Base-by-base conservation (phyloP, 2,113 vertebrate species). In the Phalacrocorax brasilianus region DNA sequence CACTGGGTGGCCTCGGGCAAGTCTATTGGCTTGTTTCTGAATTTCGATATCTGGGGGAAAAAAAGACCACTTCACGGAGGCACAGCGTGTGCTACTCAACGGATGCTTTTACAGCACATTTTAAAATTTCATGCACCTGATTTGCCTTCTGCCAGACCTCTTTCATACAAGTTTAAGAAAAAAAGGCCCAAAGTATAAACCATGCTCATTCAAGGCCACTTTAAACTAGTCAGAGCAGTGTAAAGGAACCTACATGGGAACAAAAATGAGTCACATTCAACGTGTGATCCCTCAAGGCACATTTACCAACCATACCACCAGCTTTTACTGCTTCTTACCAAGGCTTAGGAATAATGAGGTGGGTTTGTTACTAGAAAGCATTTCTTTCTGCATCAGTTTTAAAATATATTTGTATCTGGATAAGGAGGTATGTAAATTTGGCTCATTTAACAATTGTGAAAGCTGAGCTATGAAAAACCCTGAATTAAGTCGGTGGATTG, bases 321-420 rank as follows among this genome's bases (percentile, higher is more conserved):
- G 23, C 28, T 86, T 92, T 81, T 74, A 84, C 52, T 84, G 79
- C 79, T 77, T 86, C 55, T 77, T 80, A 74, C 33, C 38, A 55
- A 84, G 61, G n/a, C 15, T 91, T 74, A 27, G 33, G 47, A 85
- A 82, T 85, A 95, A 95, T 13, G 65, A 85, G 74, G 52, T 75
- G 74, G 30, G n/a, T 91, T 95, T 88, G 55, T 83, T 84, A 83
- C 72, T 83, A 68, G 56, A 87, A 92, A 91, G 50, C 33, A 65
- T 40, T 92, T 96, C 10, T 91, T 89, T 85, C 24, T 0, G 0
- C 33, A 44, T 53, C 30, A 85, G 12, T 85, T 95, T 91, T 45
- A 78, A 89, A 81, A 75, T 9, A 85, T 53, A 85, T 53, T 72
- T 88, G 20, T 50, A 75, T 62, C 42, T 80, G 75, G 73, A 65